A percentile compares a stretch with the other conserved stretches of the same genome.
phyloP scores from a whole-genome alignment of 1,140 invertebrate genomes.

The Cotesia typhae region DNA sequence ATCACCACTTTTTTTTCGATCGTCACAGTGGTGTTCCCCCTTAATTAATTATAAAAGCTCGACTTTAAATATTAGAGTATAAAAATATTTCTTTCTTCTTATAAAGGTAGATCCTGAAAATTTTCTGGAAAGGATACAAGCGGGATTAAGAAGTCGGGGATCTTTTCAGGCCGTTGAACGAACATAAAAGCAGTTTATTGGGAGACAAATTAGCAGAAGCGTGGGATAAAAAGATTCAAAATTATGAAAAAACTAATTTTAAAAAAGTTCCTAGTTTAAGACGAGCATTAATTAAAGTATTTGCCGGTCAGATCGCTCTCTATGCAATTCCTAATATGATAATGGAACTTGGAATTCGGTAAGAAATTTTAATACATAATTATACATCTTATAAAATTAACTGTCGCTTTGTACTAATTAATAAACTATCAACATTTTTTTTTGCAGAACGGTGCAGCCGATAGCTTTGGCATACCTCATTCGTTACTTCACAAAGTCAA shows the following conservation, averaged over 20 bases:
- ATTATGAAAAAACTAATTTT: conserved; percentile 1
- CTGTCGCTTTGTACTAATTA: too few species aligned
- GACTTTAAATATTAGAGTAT: too few species aligned
- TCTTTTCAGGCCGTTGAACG: conserved; percentile 72
- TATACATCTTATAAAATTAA: too few species aligned
- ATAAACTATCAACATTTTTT: not conserved
- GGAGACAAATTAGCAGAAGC: conserved; percentile 59
- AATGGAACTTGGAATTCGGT: conserved; percentile 67
- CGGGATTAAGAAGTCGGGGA: conserved; percentile 74
- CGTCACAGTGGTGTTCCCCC: too few species aligned
- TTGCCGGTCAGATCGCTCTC: conserved; percentile 63
- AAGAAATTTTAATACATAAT: conserved; percentile 30
- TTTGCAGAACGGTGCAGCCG: conserved; percentile 73
- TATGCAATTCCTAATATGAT: conserved; percentile 65
- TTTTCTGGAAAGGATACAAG: conserved; percentile 72
- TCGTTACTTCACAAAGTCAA: conserved; percentile 70
- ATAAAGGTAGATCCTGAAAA: conserved; percentile 61
- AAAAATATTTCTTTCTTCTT: too few species aligned
- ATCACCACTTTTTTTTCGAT: too few species aligned
- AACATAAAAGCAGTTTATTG: conserved; percentile 64
- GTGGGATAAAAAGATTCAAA: conserved; percentile 54
- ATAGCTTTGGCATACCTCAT: conserved; percentile 75
- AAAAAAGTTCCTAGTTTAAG: conserved; percentile 64
- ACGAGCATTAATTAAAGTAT: conserved; percentile 66
- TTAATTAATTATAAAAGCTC: not conserved